Evolutionary conservation across 2,797 vertebrate genomes (phyloP).

Genomic region (Todus mexicanus): DNA sequence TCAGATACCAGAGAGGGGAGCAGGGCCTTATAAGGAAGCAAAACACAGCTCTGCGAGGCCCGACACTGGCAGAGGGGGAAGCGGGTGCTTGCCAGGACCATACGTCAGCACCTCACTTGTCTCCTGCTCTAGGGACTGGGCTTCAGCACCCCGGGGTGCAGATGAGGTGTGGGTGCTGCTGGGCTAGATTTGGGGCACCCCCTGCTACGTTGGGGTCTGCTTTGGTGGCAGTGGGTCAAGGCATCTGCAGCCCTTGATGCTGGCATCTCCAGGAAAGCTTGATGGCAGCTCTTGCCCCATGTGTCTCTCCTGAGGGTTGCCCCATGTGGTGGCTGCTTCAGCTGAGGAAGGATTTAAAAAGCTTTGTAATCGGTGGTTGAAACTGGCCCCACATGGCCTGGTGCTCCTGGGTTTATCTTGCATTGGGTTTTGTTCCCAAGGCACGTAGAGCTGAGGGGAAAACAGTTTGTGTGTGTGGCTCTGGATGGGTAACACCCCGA

Average conservation of each 20-base stretch:
- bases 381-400: no score
- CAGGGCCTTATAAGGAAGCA: constrained; percentile 74
- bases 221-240: accelerated
- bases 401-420: not conserved
- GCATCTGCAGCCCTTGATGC: accelerated
- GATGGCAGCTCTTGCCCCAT: accelerated
- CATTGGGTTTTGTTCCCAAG: no score
- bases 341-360: not conserved
- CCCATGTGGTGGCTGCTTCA: not conserved
- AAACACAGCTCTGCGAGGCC: constrained; percentile 6
- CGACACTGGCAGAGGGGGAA: constrained; percentile 9
- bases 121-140: not conserved
- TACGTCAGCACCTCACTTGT: not conserved
- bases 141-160: not conserved
- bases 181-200: not conserved
- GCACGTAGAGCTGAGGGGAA: not conserved
- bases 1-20: constrained; percentile 4
- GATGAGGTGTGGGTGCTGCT: not conserved
- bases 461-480: accelerated
- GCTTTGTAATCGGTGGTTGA: no score
- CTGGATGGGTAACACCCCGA: accelerated
- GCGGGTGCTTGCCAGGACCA: constrained; percentile 20
- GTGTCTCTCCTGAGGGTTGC: not conserved
- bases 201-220: accelerated
- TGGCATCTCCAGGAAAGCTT: accelerated